These are phyloP conservation scores for Mongoloraphidia duomilia DNA, from an alignment of 2,888 invertebrate species.

Conservation along the genomic window DNA sequence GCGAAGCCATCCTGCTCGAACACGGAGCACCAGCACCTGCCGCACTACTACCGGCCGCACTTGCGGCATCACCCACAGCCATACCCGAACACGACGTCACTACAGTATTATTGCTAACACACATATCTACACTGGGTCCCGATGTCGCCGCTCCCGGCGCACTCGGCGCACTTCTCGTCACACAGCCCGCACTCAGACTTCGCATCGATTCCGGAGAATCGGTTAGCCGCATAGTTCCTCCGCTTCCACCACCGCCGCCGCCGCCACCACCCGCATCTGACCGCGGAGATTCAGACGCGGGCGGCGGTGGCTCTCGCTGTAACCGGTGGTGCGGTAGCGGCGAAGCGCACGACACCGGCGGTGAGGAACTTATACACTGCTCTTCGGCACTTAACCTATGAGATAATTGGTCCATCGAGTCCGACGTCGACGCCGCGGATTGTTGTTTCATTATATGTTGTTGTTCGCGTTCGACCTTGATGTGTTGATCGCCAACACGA, in stretches of 20 bases:
- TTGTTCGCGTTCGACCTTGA: slow-evolving; percentile 8
- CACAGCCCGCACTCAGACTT: slow-evolving; percentile 29
- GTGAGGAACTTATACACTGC: slow-evolving; percentile 3
- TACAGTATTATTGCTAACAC: slow-evolving; percentile 9
- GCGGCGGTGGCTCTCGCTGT: slow-evolving; percentile 20
- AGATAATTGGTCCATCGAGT: slow-evolving; percentile 7
- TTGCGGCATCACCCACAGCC: slow-evolving; percentile 26
- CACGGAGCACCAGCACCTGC: slow-evolving; percentile 31
- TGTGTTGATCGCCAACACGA: slow-evolving; percentile 9
- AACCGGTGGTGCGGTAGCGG: slow-evolving; percentile 9
- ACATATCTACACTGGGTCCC: slow-evolving; percentile 11
- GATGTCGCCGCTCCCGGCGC: slow-evolving; percentile 5
- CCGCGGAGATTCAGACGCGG: slow-evolving; percentile 17
- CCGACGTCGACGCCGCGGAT: slow-evolving; percentile 19
- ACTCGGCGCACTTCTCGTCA: slow-evolving; percentile 6
- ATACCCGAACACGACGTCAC: slow-evolving; percentile 5
- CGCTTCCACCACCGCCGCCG: slow-evolving; percentile 21
- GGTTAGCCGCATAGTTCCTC: slow-evolving; percentile 16
- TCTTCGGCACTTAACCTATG: not conserved
- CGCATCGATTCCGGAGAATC: not conserved
- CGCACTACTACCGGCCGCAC: slow-evolving; percentile 24
- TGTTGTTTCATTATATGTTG: slow-evolving; percentile 9
- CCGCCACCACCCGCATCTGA: slow-evolving; percentile 22
- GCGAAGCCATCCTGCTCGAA: slow-evolving; percentile 44
- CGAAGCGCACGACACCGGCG: slow-evolving; percentile 8